Base-by-base conservation (phyloP, 2,113 vertebrate species). In the Lepus europaeus region DNA sequence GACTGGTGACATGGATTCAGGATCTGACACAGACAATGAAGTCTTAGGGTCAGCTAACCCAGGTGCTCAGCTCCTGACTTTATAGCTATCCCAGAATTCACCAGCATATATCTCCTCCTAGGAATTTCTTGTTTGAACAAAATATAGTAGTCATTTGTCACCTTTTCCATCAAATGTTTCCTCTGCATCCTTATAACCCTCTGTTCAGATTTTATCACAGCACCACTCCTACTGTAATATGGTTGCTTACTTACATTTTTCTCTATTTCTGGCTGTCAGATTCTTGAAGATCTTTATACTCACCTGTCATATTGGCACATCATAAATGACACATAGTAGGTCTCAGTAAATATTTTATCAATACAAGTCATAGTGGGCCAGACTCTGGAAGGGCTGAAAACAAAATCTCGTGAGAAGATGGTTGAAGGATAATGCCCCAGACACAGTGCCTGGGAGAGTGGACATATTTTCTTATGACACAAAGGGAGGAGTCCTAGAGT, bases 231-330 rank as follows among this genome's bases (percentile, higher is more conserved):
- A 20, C 59, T n/a, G 27, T 16, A 81, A 68, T 68, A 39, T 6
- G 39, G 8, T 20, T 86, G 2, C 25, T 77, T 77, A 2, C 45
- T 79, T 39, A 31, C 27, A 82, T 78, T 53, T n/a, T 73, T 64
- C 6, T 78, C 87, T 76, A 69, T 70, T 80, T 94, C 80, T 72
- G 20, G 22, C 31, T 45, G 16, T 23, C 20, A 3, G 5, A 5
- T 86, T 85, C 53, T 89, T n/a, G 33, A 88, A 88, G 45, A 79
- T 33, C 5, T 79, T 87, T 49, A 22, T 12, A 69, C 80, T 80
- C 45, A 64, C 6, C 5, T 36, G 8, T 82, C 22, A 76, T 11
- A 39, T 19, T 31, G 25, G 22, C 49, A 66, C 6, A 1, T 10
- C 56, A 25, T n/a, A 17, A 4, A n/a, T 89, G n/a, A 19, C 27